Conservation (phyloP, 2,888 invertebrate species). For the Agelastica alni region DNA sequence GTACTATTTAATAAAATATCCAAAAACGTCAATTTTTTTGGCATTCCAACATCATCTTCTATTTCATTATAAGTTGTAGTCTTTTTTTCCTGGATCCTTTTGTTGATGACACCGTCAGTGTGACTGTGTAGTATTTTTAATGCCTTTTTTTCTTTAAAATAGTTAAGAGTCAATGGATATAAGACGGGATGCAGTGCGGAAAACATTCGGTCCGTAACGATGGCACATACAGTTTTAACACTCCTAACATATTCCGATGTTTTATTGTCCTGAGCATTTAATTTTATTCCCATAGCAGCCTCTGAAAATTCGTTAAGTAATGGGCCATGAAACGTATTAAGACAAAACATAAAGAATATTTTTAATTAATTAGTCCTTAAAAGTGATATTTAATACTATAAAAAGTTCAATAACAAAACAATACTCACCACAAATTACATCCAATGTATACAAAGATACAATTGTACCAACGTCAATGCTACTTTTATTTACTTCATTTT, state of each 20-base stretch:
- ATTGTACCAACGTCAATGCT: constrained; percentile 65
- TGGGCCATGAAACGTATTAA: too few species aligned
- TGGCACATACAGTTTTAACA: constrained; percentile 60
- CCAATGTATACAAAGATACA: constrained; percentile 64
- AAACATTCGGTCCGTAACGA: constrained; percentile 41
- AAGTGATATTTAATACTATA: too few species aligned
- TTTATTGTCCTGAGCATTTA: constrained; percentile 71
- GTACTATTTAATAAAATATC: constrained; percentile 68
- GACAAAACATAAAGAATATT: too few species aligned
- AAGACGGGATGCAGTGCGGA: constrained; percentile 57
- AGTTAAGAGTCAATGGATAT: constrained; percentile 60
- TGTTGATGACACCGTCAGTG: constrained; percentile 60
- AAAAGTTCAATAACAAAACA: too few species aligned
- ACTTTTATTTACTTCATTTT: constrained; percentile 51
- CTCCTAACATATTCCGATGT: constrained; percentile 74
- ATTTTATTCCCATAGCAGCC: constrained; percentile 79
- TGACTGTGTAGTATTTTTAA: constrained; percentile 60
- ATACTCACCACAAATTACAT: constrained; percentile 64
- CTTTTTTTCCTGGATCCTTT: not conserved
- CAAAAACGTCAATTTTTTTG: constrained; percentile 67
- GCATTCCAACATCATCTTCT: not conserved
- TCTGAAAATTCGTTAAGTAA: too few species aligned
- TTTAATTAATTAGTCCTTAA: too few species aligned
- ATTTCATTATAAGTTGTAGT: too few species aligned
- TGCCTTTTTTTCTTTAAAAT: constrained; percentile 60